Evolutionary conservation across 2,888 invertebrate genomes (phyloP).

Genomic region (Choreutis nemorana): DNA sequence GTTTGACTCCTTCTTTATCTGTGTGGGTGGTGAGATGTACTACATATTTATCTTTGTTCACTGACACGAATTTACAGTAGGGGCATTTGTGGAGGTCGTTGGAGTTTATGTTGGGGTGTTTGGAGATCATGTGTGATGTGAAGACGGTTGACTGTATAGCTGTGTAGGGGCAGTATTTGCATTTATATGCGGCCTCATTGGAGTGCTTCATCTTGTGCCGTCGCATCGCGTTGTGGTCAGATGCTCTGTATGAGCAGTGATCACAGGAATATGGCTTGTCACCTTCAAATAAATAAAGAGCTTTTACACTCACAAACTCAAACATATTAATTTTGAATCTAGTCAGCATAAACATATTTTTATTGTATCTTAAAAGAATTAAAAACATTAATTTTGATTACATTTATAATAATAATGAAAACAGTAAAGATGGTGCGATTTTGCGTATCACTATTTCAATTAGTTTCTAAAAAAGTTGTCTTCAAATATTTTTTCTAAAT

Average conservation of each 20-base stretch:
- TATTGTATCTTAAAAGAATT: too few relatives aligned
- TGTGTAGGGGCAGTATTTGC: conserved; percentile 80
- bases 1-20: conserved; percentile 47
- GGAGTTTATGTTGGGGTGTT: conserved; percentile 75
- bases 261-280: conserved; percentile 82
- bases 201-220: conserved; percentile 82
- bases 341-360: too few relatives aligned
- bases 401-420: too few relatives aligned
- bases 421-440: neutral
- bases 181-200: conserved; percentile 78
- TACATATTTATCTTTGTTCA: conserved; percentile 70
- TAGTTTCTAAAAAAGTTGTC: neutral
- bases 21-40: conserved; percentile 61
- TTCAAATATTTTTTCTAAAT: neutral
- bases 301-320: too few relatives aligned
- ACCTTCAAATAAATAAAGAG: conserved; percentile 48
- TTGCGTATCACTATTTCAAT: neutral
- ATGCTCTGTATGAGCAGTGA: conserved; percentile 74
- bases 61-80: conserved; percentile 69
- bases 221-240: conserved; percentile 83
- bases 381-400: too few relatives aligned
- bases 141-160: conserved; percentile 83
- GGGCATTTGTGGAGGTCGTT: conserved; percentile 69
- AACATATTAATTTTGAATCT: too few relatives aligned
- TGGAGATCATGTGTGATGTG: conserved; percentile 78